phyloP scores from a whole-genome alignment of 2,113 vertebrate genomes.

The Willisornis vidua region DNA sequence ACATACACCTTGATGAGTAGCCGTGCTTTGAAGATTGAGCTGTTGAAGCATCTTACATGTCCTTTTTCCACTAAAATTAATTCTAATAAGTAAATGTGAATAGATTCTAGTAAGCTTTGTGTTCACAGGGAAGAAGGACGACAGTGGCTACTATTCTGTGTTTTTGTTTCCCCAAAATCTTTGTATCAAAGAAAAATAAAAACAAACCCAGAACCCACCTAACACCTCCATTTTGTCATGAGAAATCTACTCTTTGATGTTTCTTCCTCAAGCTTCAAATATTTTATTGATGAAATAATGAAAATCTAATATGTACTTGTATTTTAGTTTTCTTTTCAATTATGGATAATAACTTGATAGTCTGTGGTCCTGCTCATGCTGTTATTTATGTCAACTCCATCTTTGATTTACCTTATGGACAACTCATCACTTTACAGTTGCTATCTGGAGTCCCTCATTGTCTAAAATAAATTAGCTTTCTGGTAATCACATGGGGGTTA shows the following conservation, averaged over 20 bases:
- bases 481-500: conserved; percentile 39
- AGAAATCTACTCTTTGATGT: not conserved
- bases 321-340: not conserved
- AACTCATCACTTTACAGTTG: not conserved
- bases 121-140: not conserved
- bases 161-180: not conserved
- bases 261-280: not conserved
- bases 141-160: not conserved
- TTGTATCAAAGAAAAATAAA: not conserved
- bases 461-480: conserved; percentile 37
- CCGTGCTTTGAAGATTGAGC: not conserved
- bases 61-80: not conserved
- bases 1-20: not conserved
- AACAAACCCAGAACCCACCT: not conserved
- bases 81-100: not conserved
- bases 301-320: not conserved
- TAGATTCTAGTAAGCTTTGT: not conserved
- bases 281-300: not conserved
- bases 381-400: not conserved
- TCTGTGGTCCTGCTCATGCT: not conserved
- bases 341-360: not conserved
- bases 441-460: not conserved
- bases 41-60: not conserved
- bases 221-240: not conserved
- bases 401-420: not conserved